Percentiles rank a stretch among this genome's conserved stretches.
Evolutionary conservation across 1,140 invertebrate species (phyloP).

Genomic region (Mactra quadrangularis): DNA sequence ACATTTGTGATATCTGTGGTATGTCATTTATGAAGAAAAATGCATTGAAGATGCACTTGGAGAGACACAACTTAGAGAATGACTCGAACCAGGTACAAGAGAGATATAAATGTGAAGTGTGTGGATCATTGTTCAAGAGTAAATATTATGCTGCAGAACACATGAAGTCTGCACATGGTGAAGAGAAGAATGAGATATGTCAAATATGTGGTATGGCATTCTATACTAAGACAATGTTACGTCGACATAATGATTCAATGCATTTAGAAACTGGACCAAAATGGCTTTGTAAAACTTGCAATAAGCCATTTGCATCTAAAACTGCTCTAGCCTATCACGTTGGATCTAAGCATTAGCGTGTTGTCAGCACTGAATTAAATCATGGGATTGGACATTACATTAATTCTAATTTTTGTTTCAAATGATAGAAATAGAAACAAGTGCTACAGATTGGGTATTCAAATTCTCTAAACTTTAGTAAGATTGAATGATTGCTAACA

Average conservation of each 20-base stretch:
- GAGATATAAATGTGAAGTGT: constrained; percentile 18
- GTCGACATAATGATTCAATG: background rate
- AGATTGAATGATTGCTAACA: too few species aligned
- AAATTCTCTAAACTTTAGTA: too few species aligned
- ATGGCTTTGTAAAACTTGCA: constrained; percentile 34
- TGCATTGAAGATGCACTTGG: constrained; percentile 20
- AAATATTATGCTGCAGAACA: constrained; percentile 24
- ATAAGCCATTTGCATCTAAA: constrained; percentile 14
- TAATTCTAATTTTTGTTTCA: too few species aligned
- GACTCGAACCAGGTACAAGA: background rate
- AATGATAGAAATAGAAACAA: too few species aligned
- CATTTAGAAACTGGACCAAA: background rate
- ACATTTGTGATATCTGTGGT: constrained; percentile 36
- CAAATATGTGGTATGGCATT: constrained; percentile 41
- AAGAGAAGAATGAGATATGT: constrained; percentile 25
- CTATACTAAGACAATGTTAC: background rate
- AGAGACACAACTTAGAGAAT: constrained; percentile 18
- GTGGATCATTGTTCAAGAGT: constrained; percentile 6
- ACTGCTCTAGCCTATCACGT: constrained; percentile 31
- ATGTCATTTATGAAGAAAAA: constrained; percentile 2
- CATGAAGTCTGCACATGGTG: background rate
- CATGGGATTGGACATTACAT: too few species aligned
- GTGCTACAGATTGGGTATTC: too few species aligned
- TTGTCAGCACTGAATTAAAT: too few species aligned
- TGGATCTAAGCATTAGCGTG: constrained; percentile 38